These are phyloP conservation scores for Tyrophagus putrescentiae DNA, from an alignment of 1,140 invertebrate genomes.

Conservation along the genomic window DNA sequence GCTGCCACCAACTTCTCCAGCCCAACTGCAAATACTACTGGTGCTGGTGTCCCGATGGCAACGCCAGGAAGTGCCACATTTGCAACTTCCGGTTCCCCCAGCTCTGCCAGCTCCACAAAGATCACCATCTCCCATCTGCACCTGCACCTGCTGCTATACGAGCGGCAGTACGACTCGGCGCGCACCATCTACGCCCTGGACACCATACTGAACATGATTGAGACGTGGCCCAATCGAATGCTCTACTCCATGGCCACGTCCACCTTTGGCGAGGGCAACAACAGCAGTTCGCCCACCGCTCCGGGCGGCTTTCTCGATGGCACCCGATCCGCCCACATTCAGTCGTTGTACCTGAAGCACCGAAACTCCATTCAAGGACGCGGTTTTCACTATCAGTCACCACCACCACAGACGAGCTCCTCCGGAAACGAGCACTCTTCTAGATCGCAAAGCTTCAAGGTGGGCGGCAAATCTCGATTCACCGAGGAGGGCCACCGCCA, in stretches of 20 bases:
- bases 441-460: too few relatives aligned
- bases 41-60: not conserved
- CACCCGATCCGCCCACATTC: conserved; percentile 36
- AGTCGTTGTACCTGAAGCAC: conserved; percentile 55
- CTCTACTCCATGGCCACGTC: conserved; percentile 54
- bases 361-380: conserved; percentile 62
- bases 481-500: not conserved
- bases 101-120: not conserved
- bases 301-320: conserved; percentile 31
- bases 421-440: too few relatives aligned
- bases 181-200: conserved; percentile 60
- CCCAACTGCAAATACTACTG: not conserved
- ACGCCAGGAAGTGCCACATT: not conserved
- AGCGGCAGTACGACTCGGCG: conserved; percentile 59
- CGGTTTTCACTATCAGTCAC: conserved; percentile 52
- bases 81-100: conserved; percentile 14
- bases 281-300: not conserved
- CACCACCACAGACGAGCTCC: conserved; percentile 30
- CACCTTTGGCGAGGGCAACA: conserved; percentile 36
- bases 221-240: conserved; percentile 54
- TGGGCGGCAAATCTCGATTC: not conserved
- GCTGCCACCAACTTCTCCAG: conserved; percentile 5
- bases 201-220: conserved; percentile 54
- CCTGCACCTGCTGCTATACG: conserved; percentile 65
- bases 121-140: conserved; percentile 46